Evolutionary conservation across 2,113 vertebrate species (phyloP).

Genomic region (Seriola quinqueradiata): DNA sequence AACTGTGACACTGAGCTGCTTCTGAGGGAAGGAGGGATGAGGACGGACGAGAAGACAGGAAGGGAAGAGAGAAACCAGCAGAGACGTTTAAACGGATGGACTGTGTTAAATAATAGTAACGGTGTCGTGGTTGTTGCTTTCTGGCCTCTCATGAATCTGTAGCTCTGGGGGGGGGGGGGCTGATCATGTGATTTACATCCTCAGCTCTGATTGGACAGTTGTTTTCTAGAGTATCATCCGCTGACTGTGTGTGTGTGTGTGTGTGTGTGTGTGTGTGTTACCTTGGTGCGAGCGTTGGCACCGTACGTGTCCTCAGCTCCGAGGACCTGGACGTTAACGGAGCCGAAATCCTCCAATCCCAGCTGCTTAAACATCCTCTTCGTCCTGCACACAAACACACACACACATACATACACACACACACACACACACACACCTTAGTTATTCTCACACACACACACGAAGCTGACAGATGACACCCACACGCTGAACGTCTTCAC

Average conservation of each 20-base stretch:
- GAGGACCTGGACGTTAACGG: slow-evolving; percentile 89
- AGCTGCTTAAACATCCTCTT: slow-evolving; percentile 87
- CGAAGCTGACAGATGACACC: background rate
- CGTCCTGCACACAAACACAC: slow-evolving; percentile 77
- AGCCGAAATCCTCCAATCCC: slow-evolving; percentile 87
- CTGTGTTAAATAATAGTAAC: too few relatives aligned
- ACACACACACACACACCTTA: background rate
- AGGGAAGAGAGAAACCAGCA: too few relatives aligned
- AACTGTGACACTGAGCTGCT: background rate
- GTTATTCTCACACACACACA: background rate
- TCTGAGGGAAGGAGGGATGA: background rate
- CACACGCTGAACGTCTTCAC: background rate
- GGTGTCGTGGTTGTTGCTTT: too few relatives aligned
- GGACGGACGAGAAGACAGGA: too few relatives aligned
- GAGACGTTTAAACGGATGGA: too few relatives aligned
- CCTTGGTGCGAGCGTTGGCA: slow-evolving; percentile 81
- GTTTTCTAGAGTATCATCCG: too few relatives aligned
- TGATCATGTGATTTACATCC: too few relatives aligned
- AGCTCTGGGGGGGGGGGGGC: too few relatives aligned
- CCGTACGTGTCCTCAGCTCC: slow-evolving; percentile 91
- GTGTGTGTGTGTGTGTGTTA: slow-evolving; percentile 41
- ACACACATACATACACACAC: slow-evolving; percentile 6
- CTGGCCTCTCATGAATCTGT: too few relatives aligned
- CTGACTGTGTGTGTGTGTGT: background rate
- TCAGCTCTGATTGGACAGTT: too few relatives aligned